Evolutionary conservation across 2,113 vertebrate species (phyloP).

Genomic region (Rhinolophus ferrumequinum): DNA sequence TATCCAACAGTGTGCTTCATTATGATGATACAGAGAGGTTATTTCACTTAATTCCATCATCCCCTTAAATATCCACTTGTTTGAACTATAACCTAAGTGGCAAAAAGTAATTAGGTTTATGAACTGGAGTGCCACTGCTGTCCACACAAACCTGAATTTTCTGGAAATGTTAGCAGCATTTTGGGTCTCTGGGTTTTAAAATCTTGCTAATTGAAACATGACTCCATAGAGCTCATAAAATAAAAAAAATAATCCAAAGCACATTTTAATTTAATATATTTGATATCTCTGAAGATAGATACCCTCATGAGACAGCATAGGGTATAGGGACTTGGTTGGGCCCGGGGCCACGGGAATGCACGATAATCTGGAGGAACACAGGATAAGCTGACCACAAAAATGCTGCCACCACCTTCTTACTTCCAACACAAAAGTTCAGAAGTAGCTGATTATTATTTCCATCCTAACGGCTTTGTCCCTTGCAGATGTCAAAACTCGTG

Average conservation of each 20-base stretch:
- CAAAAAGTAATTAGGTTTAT: background rate
- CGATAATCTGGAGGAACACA: no score
- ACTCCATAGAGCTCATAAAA: background rate
- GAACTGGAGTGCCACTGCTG: background rate
- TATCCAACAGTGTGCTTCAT: constrained; percentile 11
- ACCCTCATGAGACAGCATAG: background rate
- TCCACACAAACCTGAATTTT: background rate
- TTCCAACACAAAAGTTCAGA: no score
- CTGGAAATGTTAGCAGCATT: background rate
- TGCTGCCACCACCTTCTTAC: no score
- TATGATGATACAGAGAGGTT: background rate
- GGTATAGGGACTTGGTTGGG: no score
- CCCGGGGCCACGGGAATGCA: no score
- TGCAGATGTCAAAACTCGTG: no score
- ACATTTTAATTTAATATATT: constrained; percentile 9
- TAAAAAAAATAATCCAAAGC: background rate
- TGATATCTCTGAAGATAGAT: background rate
- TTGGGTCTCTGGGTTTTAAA: background rate
- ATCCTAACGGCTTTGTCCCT: no score
- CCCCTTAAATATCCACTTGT: background rate
- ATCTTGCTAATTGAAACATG: constrained; percentile 19
- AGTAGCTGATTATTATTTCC: no score
- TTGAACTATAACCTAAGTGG: background rate
- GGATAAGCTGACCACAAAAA: no score
- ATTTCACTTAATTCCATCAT: background rate